Evolutionary conservation across 2,797 vertebrate genomes (phyloP), one percentile per base, ranked within the genome.

Genomic region (Urophycis tenuis): DNA sequence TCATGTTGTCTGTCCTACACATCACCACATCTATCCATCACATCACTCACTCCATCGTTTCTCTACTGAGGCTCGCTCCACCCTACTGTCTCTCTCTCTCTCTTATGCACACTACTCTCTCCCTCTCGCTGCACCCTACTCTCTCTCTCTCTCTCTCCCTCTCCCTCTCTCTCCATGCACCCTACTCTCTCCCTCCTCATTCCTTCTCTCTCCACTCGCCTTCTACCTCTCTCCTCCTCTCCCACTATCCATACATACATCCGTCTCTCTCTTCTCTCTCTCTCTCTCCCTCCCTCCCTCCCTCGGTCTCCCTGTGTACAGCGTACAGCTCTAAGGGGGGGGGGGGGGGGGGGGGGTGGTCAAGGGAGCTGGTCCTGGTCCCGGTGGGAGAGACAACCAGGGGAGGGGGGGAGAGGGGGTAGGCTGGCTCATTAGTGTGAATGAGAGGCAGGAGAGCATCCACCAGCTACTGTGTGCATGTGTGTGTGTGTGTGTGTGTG

Each of bases 361-460:
- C 39, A 41, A 12, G 39, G 53, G 53, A 60, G 53, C n/a, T 22
- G 53, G 53, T n/a, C n/a, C 53, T 6, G 17, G 53, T 60, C 53
- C 53, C n/a, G 22, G 53, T 60, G 53, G 53, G 53, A n/a, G n/a
- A 29, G 71, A 80, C 53, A 75, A 81, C 73, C 73, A 76, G 19
- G 41, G 72, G 32, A 14, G 77, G 19, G 41, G 72, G 32, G 29
- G n/a, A 11, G 64, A 2, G 60, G 72, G n/a, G 79, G 78, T 75
- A 84, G 84, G 84, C 81, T 82, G 81, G 82, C 89, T 93, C 90
- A 92, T 93, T 93, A 92, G 85, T 77, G 82, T 86, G 85, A 88
- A 91, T 80, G 79, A 85, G 83, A 87, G 88, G 87, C 87, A 84
- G 83, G 86, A 86, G 88, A 90, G 87, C 85, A 87, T 85, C 86